A percentile compares a stretch with the other conserved stretches of the same genome.
These are phyloP conservation scores for Protula sp. DNA, from an alignment of 2,888 invertebrate genomes.

Conservation along the genomic window DNA sequence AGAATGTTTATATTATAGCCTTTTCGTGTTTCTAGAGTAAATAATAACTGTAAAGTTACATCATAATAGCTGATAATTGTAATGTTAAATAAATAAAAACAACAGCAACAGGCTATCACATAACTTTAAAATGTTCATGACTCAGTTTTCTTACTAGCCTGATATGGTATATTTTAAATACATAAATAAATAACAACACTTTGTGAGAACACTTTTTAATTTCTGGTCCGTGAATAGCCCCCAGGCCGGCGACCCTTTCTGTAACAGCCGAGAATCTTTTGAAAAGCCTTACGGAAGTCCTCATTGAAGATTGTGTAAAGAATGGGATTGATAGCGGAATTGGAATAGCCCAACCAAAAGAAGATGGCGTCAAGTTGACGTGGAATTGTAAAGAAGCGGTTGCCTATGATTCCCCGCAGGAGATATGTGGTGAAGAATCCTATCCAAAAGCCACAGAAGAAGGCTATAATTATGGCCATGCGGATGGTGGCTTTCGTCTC, in stretches of 20 bases:
- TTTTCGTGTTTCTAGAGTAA: too few relatives aligned
- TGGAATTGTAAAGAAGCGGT: slow-evolving; percentile 31
- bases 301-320: slow-evolving; percentile 53
- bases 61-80: too few relatives aligned
- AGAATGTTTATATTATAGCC: too few relatives aligned
- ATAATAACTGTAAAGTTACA: too few relatives aligned
- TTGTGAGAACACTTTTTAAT: too few relatives aligned
- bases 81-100: too few relatives aligned
- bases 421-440: slow-evolving; percentile 54
- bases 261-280: slow-evolving; percentile 31
- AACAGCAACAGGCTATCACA: too few relatives aligned
- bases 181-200: too few relatives aligned
- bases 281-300: slow-evolving; percentile 50
- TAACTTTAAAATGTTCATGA: too few relatives aligned
- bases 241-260: slow-evolving; percentile 5
- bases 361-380: slow-evolving; percentile 43
- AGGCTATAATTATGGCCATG: slow-evolving; percentile 53
- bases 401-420: slow-evolving; percentile 41
- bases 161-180: too few relatives aligned
- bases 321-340: slow-evolving; percentile 51
- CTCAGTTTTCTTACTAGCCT: too few relatives aligned
- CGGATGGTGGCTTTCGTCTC: slow-evolving; percentile 52
- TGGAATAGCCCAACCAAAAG: slow-evolving; percentile 53
- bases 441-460: slow-evolving; percentile 53
- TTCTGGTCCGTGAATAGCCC: not conserved